Evolutionary conservation across 2,888 invertebrate genomes (phyloP).

Genomic region (Geotrupes spiniger): DNA sequence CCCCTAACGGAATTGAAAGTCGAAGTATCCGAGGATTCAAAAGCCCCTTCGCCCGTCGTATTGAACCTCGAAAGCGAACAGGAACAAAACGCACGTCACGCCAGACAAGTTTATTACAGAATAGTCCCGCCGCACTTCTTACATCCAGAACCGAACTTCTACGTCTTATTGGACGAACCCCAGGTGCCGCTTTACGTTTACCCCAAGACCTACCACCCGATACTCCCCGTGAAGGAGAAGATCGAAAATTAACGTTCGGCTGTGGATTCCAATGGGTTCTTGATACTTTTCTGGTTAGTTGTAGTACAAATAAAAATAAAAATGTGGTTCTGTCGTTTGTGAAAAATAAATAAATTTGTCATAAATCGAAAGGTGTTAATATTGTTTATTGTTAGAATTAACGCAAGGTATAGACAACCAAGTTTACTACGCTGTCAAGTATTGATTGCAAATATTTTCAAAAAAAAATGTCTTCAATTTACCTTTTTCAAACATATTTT

Average conservation of each 20-base stretch:
- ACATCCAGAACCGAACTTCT: slow-evolving; percentile 10
- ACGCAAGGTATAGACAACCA: too few relatives aligned
- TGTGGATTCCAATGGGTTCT: too few relatives aligned
- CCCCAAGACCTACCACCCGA: slow-evolving; percentile 9
- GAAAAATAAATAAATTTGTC: too few relatives aligned
- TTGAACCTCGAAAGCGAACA: slow-evolving; percentile 4
- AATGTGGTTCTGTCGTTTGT: too few relatives aligned
- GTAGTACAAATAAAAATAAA: too few relatives aligned
- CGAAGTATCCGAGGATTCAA: slow-evolving; percentile 3
- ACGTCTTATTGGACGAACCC: slow-evolving; percentile 10
- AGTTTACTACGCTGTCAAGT: too few relatives aligned
- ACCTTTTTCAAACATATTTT: too few relatives aligned
- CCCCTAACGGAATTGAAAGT: not conserved
- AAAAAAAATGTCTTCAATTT: too few relatives aligned
- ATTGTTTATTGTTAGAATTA: too few relatives aligned
- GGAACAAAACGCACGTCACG: slow-evolving; percentile 3
- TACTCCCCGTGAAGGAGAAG: slow-evolving; percentile 7
- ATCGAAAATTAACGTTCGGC: not conserved
- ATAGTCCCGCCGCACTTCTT: slow-evolving; percentile 7
- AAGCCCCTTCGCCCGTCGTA: not conserved
- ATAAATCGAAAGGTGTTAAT: too few relatives aligned
- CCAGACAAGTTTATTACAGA: slow-evolving; percentile 6
- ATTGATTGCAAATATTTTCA: too few relatives aligned
- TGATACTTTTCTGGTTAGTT: too few relatives aligned
- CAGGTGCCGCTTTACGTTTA: not conserved